Evolutionary conservation across 2,113 vertebrate genomes (phyloP), one percentile per base, ranked within the genome.

Genomic region (Scytalopus superciliaris): DNA sequence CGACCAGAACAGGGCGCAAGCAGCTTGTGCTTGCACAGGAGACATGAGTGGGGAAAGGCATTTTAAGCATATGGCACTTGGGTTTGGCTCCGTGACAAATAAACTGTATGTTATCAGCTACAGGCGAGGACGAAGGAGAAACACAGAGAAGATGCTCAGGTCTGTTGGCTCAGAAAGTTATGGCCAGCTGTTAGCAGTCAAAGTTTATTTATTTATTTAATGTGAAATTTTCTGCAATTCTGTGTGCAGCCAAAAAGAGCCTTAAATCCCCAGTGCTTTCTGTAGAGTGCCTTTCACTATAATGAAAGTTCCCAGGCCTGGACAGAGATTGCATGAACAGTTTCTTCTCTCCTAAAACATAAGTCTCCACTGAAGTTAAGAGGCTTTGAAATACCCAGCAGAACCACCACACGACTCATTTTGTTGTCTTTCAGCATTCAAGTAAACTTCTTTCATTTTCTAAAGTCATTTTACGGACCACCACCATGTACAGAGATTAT

Each of bases 241-340:
- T 64, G 5, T 6, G 6, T 27, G 30, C 27, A 63, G 45, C 30
- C 30, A 88, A n/a, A 55, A 83, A 52, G 37, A 79, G 6, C 14
- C 27, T 66, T 88, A 50, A 86, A 74, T 35, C 47, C 16, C 25
- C 19, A 33, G 6, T 39, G 28, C 45, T 70, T 80, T 73, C 45
- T 68, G 33, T 19, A 56, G 1, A 57, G 23, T 16, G 9, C 11
- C 52, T 87, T 59, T 80, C 25, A 70, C 2, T 0, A 25, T 7
- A 62, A 66, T 9, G 11, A 73, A 45, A 74, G 59, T 33, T 35
- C 18, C 35, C 12, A 42, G 63, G 21, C 31, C 35, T 78, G 33
- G 7, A 11, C 42, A 53, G 24, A 63, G 25, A 50, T 23, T 17
- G 22, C 0, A 0, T 57, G 66, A 67, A 57, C 7, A 22, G 18